Evolutionary conservation across 2,888 invertebrate species (phyloP), one percentile per base, ranked within the genome.

Genomic region (Autographa pulchrina): DNA sequence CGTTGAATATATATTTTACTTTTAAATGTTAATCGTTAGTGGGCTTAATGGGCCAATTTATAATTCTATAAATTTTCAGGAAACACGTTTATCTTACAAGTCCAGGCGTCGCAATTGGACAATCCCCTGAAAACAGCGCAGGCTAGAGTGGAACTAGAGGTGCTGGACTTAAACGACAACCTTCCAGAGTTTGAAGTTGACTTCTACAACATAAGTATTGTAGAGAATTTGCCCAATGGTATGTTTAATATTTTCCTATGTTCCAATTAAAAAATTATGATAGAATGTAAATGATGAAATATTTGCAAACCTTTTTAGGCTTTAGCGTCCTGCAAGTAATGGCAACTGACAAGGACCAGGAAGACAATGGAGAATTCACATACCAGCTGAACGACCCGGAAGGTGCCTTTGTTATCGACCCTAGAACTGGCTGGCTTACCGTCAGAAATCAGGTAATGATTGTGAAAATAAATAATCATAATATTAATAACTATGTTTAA

Each of bases 181-280:
- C 93, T 98, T 31, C 98, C 98, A 0, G 97, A 98, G 84, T 99
- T 99, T 82, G 98, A 98, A 89, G 98, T 98, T 0, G 98, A 98
- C 85, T 97, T 98, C 85, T 98, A 99, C 89, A 98, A 98, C 85
- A 98, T 99, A 78, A 98, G 98, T 81, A 98, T 99, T 77, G 98
- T 98, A 59, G 99, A 99, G 90, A 99, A 99, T 90, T 94, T 98
- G 38, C 98, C 98, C 0, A 98, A 98, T 83, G 98, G 98, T 97
- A 83, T 87, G 91, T 48, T 48, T 2, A 25, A 25, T 25, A 25
- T 25, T 25, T 25, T 3, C 1, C 25, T 25, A 25, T 25, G 2
- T 1, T 25, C 25, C n/a, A n/a, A 25, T 2, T 25, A 25, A 2
- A 25, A 25, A 25, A 25, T 25, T 2, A 25, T 25, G 1, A 25